A percentile compares a stretch with the other conserved stretches of the same genome.
phyloP scores from a whole-genome alignment of 2,888 invertebrate genomes.

The Aphrophora alni region DNA sequence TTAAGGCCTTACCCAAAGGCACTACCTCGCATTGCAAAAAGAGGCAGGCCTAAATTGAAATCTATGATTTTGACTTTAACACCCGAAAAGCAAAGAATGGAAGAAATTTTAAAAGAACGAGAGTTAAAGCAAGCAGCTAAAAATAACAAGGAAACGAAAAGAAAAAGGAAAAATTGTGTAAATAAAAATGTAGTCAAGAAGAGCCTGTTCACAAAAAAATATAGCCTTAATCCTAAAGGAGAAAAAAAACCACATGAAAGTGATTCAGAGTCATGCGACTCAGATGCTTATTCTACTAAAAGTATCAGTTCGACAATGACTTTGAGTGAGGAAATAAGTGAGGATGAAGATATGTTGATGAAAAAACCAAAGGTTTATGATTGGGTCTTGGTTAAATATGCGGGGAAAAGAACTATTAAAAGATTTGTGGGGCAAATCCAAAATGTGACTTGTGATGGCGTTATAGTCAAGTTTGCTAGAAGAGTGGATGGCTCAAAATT shows the following conservation, averaged over 20 bases:
- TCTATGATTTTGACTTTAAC: not conserved
- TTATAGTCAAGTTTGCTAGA: not conserved
- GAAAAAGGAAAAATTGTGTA: not conserved
- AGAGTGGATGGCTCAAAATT: not conserved
- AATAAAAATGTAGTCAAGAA: not conserved
- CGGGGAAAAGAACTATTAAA: not conserved
- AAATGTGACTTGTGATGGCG: conserved; percentile 4
- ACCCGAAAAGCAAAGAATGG: not conserved
- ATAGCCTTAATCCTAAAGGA: not conserved
- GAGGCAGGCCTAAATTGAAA: not conserved
- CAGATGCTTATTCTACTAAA: conserved; percentile 9
- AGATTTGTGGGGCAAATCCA: conserved; percentile 10
- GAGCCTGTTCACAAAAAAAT: not conserved
- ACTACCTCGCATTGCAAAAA: not conserved
- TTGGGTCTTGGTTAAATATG: conserved; percentile 4
- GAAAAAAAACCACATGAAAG: not conserved
- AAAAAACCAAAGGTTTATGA: not conserved
- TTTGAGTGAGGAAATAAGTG: conserved; percentile 3
- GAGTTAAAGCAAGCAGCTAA: not conserved
- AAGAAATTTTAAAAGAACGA: conserved; percentile 13
- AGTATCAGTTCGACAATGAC: conserved; percentile 17
- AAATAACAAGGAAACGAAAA: not conserved
- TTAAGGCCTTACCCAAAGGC: conserved; percentile 12
- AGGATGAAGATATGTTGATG: not conserved
- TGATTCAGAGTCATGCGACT: conserved; percentile 12